Evolutionary conservation across 1,140 invertebrate genomes (phyloP).

Genomic region (Drosophila kohkoa): DNA sequence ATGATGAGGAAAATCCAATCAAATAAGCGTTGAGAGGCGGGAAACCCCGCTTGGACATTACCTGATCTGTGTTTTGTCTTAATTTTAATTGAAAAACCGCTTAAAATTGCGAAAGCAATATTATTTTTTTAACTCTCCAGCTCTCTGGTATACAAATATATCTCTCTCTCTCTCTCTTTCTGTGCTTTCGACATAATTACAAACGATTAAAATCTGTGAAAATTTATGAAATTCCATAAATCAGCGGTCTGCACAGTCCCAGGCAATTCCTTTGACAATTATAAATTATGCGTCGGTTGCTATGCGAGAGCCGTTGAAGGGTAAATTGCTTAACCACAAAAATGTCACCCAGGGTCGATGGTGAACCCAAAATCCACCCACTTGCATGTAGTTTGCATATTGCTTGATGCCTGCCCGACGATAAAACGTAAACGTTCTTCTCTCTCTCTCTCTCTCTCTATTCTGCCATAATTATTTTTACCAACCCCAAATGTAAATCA

Average conservation of each 20-base stretch:
- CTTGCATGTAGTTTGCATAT: constrained; percentile 49
- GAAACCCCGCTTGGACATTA: constrained; percentile 50
- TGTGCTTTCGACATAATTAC: constrained; percentile 62
- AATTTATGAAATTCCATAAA: constrained; percentile 84
- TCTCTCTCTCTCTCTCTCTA: neutral
- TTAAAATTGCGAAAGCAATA: constrained; percentile 36
- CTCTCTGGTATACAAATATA: neutral
- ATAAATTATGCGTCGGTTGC: constrained; percentile 78
- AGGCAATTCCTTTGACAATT: constrained; percentile 76
- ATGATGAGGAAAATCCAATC: constrained; percentile 69
- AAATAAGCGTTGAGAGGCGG: constrained; percentile 49
- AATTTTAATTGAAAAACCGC: constrained; percentile 74
- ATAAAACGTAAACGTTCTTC: constrained; percentile 13
- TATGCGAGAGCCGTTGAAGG: constrained; percentile 41
- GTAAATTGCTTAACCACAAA: constrained; percentile 75
- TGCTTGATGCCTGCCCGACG: constrained; percentile 11
- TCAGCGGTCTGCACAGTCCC: constrained; percentile 51
- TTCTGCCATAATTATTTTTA: constrained; percentile 41
- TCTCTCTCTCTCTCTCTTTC: constrained; percentile 7
- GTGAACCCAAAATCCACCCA: constrained; percentile 24
- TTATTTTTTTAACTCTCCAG: constrained; percentile 21
- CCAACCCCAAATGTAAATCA: constrained; percentile 42
- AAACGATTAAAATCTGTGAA: constrained; percentile 80
- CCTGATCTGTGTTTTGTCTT: constrained; percentile 64
- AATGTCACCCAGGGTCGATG: constrained; percentile 57